Evolutionary conservation across 2,797 vertebrate genomes (phyloP).

Genomic region (Hylomyscus alleni): DNA sequence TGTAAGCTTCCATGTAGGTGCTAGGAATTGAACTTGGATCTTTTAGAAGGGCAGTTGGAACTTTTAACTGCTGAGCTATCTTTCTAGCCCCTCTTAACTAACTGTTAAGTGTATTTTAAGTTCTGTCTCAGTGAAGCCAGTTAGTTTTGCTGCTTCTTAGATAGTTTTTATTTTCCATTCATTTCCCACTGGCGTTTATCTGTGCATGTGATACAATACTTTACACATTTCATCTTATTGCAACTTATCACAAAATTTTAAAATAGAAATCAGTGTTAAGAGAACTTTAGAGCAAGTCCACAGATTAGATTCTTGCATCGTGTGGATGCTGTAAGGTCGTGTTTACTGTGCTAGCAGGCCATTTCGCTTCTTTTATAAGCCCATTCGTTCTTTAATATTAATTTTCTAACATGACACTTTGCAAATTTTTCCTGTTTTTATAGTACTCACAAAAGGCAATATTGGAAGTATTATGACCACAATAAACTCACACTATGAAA

Average conservation of each 20-base stretch:
- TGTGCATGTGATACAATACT: neutral
- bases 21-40: neutral
- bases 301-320: neutral
- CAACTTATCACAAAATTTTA: neutral
- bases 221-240: constrained; percentile 5
- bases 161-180: neutral
- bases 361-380: constrained; percentile 62
- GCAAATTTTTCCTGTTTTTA: constrained; percentile 62
- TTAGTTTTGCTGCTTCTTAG: neutral
- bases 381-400: constrained; percentile 66
- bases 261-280: constrained; percentile 24
- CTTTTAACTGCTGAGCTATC: neutral
- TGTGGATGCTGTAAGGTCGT: neutral
- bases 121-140: neutral
- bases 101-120: neutral
- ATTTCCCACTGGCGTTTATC: neutral
- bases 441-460: constrained; percentile 45
- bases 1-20: neutral
- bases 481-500: constrained; percentile 63
- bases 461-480: constrained; percentile 36
- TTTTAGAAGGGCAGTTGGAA: neutral
- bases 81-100: neutral
- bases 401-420: constrained; percentile 67
- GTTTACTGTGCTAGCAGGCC: constrained; percentile 12
- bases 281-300: constrained; percentile 22